Evolutionary conservation across 2,888 invertebrate species (phyloP), one percentile per base, ranked within the genome.

Genomic region (Craniophora ligustri): DNA sequence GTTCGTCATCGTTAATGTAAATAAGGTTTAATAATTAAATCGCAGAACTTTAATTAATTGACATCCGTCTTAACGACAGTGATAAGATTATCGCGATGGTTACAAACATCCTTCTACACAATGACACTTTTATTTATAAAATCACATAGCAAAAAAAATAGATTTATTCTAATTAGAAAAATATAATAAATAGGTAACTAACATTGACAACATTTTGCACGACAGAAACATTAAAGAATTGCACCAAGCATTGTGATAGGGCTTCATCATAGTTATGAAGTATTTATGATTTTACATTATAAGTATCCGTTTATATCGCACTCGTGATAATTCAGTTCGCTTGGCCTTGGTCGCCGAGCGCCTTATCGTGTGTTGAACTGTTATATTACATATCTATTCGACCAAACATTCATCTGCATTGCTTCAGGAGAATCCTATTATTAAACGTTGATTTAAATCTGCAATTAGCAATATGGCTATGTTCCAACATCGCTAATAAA

Each of bases 351-450:
- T 79, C 51, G 68, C 19, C 48, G 83, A 82, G 82, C 84, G 83
- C 84, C 86, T 93, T 93, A 92, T 93, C 92, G 92, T 93, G 76
- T 92, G 91, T 91, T 92, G 92, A 93, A 92, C 92, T 88, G 86
- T 70, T 84, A 54, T 71, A 67, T 4, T 26, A 26, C n/a, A n/a
- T 75, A 65, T 62, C 64, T 57, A 50, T 54, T 51, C 45, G 55
- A 66, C 56, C 67, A 66, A 66, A 54, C 66, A 55, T 47, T 58
- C 55, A 56, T 42, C 49, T 57, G 21, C 40, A 38, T 40, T 51
- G 53, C 34, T 41, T 54, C 16, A 34, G n/a, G 38, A 54, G 54
- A 21, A 19, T 18, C 42, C 21, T 55, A 41, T 60, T 58, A 51
- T 57, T 36, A 34, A 49, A 60, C 38, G 31, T 19, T 42, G 1